phyloP scores from a whole-genome alignment of 1,140 invertebrate species.

The Drosophila sucinea region DNA sequence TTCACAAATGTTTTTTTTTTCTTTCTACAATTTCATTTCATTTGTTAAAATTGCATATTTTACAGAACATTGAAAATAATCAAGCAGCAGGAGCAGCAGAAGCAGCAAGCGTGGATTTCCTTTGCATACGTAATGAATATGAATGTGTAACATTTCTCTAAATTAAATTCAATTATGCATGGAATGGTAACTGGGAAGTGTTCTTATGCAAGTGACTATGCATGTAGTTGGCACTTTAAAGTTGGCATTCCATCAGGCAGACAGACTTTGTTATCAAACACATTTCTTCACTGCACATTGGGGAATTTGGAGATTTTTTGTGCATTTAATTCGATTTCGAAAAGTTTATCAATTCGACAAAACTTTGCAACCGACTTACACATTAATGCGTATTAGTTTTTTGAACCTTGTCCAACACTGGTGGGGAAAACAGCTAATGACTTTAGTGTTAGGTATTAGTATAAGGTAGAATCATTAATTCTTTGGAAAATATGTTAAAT shows the following conservation, averaged over 20 bases:
- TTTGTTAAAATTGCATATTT: slow-evolving; percentile 57
- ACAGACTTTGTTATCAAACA: too few species aligned
- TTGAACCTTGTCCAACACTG: too few species aligned
- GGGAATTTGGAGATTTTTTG: too few species aligned
- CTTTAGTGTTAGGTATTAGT: too few species aligned
- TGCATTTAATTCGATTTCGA: too few species aligned
- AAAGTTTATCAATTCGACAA: too few species aligned
- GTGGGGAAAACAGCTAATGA: too few species aligned
- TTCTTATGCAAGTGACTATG: not conserved
- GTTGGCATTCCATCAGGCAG: not conserved
- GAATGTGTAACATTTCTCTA: not conserved
- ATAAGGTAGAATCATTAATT: too few species aligned
- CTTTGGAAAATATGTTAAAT: too few species aligned
- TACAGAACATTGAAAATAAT: slow-evolving; percentile 32
- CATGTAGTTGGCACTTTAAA: not conserved
- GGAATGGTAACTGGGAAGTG: not conserved
- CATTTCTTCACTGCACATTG: too few species aligned
- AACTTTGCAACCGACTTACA: too few species aligned
- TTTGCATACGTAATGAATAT: slow-evolving; percentile 48
- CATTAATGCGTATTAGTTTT: too few species aligned
- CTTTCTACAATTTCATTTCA: slow-evolving; percentile 49
- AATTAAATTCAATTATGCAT: slow-evolving; percentile 14
- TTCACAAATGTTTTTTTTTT: slow-evolving; percentile 1
- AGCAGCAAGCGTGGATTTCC: not conserved
- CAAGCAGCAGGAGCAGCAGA: slow-evolving; percentile 21